Conservation (phyloP, 2,797 vertebrate genomes). For the Epinephelus malabaricus region DNA sequence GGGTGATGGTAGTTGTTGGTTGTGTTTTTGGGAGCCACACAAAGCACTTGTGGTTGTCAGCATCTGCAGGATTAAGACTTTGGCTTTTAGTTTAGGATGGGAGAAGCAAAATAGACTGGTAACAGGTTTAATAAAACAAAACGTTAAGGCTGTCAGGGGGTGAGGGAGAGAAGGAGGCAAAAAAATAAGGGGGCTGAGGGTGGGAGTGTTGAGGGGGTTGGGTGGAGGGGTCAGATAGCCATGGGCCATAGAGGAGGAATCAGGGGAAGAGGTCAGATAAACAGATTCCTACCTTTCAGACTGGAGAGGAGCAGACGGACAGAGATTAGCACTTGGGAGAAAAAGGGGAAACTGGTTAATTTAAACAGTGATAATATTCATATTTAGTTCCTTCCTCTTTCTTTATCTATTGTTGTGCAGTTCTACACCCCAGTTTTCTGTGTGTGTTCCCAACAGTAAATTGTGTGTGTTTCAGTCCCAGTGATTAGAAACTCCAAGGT, state of each 20-base stretch:
- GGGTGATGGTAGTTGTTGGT: constrained; percentile 61
- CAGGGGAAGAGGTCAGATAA: constrained; percentile 85
- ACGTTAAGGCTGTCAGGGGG: constrained; percentile 28
- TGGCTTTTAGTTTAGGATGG: constrained; percentile 66
- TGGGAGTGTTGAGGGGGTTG: constrained; percentile 57
- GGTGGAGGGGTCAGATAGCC: constrained; percentile 85
- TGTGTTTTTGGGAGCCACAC: constrained; percentile 74
- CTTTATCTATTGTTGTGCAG: not conserved
- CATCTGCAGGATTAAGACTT: constrained; percentile 73
- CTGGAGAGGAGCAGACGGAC: constrained; percentile 61
- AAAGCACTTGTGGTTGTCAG: constrained; percentile 78
- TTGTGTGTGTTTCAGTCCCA: constrained; percentile 31
- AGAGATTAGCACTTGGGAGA: constrained; percentile 39
- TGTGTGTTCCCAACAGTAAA: constrained; percentile 14
- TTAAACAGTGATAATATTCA: constrained; percentile 31
- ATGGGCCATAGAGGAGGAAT: constrained; percentile 82
- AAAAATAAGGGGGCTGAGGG: constrained; percentile 41
- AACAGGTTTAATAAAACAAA: constrained; percentile 57
- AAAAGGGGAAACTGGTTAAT: constrained; percentile 15
- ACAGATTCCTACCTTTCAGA: constrained; percentile 82
- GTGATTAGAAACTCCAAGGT: constrained; percentile 42
- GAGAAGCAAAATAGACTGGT: constrained; percentile 40
- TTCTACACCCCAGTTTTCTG: not conserved
- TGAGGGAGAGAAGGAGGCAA: constrained; percentile 54
- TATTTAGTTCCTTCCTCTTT: constrained; percentile 3